Evolutionary conservation across 2,888 invertebrate species (phyloP).

Genomic region (Eremobia ochroleuca): DNA sequence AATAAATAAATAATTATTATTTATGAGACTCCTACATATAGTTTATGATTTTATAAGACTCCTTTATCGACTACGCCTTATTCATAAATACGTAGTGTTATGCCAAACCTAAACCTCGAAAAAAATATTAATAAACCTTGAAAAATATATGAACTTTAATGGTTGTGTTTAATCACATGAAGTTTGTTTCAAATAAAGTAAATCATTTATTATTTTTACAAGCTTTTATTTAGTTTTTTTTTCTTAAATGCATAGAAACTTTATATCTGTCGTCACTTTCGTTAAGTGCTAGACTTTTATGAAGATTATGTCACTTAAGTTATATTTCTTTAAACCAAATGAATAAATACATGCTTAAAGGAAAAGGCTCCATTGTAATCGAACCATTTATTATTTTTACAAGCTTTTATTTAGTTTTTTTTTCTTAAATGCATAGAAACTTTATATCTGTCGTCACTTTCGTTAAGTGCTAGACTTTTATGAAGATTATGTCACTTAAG

Average conservation of each 20-base stretch:
- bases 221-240: too few relatives aligned
- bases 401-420: too few relatives aligned
- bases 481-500: background rate
- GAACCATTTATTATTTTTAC: too few relatives aligned
- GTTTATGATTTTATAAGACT: background rate
- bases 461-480: background rate
- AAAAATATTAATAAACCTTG: background rate
- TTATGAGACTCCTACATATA: too few relatives aligned
- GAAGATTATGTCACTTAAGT: background rate
- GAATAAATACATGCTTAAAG: background rate
- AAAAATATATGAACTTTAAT: background rate
- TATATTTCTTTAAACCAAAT: background rate
- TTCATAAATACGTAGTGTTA: background rate
- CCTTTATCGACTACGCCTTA: background rate
- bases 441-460: background rate
- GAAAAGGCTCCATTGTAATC: conserved; percentile 6
- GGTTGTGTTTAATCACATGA: background rate
- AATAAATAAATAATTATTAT: background rate
- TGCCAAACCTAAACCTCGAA: background rate
- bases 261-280: background rate
- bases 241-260: background rate
- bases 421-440: background rate
- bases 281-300: background rate
- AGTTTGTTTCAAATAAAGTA: background rate
- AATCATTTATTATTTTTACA: too few relatives aligned